phyloP scores from a whole-genome alignment of 2,113 vertebrate species.

The Nerophis ophidion region DNA sequence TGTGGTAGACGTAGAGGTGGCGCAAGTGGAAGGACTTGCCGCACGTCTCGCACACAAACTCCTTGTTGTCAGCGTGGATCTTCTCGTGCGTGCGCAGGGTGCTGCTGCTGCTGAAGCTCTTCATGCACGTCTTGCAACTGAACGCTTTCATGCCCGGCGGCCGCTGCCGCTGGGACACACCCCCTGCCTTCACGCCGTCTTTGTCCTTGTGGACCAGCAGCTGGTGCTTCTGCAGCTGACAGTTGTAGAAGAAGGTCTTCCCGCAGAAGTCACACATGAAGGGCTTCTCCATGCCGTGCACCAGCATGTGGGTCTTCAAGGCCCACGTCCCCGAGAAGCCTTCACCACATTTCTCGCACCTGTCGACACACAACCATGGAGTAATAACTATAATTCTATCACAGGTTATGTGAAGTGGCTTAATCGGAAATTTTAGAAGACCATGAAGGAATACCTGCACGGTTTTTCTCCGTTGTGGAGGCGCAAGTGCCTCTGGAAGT shows the following conservation, averaged over 20 bases:
- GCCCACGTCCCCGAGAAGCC: slow-evolving; percentile 57
- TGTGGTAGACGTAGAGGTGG: slow-evolving; percentile 54
- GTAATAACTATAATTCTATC: too few species aligned
- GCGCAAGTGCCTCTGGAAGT: slow-evolving; percentile 57
- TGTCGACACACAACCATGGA: slow-evolving; percentile 8
- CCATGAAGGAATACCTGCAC: slow-evolving; percentile 31
- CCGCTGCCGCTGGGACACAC: not conserved
- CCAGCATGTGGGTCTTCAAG: slow-evolving; percentile 61
- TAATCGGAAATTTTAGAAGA: not conserved
- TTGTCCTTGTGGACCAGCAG: slow-evolving; percentile 39
- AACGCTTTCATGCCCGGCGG: slow-evolving; percentile 7
- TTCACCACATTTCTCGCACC: slow-evolving; percentile 52
- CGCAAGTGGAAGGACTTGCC: slow-evolving; percentile 51
- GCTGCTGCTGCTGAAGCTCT: slow-evolving; percentile 49
- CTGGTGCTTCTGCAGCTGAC: slow-evolving; percentile 64
- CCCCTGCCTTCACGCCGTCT: not conserved
- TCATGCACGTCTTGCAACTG: slow-evolving; percentile 47
- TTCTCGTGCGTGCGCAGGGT: slow-evolving; percentile 51
- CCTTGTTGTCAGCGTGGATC: slow-evolving; percentile 48
- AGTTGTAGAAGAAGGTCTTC: slow-evolving; percentile 65
- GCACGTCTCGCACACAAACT: slow-evolving; percentile 51
- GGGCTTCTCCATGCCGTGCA: slow-evolving; percentile 54
- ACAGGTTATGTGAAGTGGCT: not conserved
- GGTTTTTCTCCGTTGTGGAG: slow-evolving; percentile 62
- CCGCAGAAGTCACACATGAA: slow-evolving; percentile 63